Percentiles rank a stretch among this genome's conserved stretches.
Evolutionary conservation across 2,888 invertebrate species (phyloP).

Genomic region (Volucella bombylans): DNA sequence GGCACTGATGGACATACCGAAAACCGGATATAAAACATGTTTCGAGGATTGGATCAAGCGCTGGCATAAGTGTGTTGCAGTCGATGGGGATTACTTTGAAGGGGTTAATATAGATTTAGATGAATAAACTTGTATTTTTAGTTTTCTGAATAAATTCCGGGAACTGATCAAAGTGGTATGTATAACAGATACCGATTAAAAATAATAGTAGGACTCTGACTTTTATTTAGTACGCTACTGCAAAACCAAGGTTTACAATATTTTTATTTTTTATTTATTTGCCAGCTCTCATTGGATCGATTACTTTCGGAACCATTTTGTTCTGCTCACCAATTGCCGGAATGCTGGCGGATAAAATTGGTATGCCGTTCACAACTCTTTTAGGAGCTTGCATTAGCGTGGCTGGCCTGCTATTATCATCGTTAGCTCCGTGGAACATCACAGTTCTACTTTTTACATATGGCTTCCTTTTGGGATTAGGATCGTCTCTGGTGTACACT

Average conservation of each 20-base stretch:
- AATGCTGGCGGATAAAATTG: constrained; percentile 60
- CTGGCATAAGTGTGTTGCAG: too few relatives aligned
- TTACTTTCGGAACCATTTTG: constrained; percentile 64
- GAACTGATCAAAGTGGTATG: too few relatives aligned
- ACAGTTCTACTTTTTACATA: constrained; percentile 65
- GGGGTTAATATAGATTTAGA: too few relatives aligned
- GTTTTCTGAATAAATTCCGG: too few relatives aligned
- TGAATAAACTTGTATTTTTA: too few relatives aligned
- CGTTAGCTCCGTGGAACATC: constrained; percentile 52
- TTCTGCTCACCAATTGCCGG: constrained; percentile 67
- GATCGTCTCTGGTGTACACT: constrained; percentile 65
- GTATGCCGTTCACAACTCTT: constrained; percentile 60
- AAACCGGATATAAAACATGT: too few relatives aligned
- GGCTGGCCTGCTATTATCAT: constrained; percentile 45
- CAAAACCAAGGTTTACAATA: background rate
- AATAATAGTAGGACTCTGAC: background rate
- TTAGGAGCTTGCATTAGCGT: constrained; percentile 50
- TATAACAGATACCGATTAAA: too few relatives aligned
- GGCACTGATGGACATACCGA: too few relatives aligned
- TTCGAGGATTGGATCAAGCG: too few relatives aligned
- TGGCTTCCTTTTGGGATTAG: constrained; percentile 56
- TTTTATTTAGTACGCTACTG: background rate
- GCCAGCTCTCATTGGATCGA: constrained; percentile 66
- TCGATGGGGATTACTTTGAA: too few relatives aligned
- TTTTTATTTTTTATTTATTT: background rate